Percentiles rank a stretch among this genome's conserved stretches.
phyloP scores from a whole-genome alignment of 2,888 invertebrate genomes.

The Plebejus argus region DNA sequence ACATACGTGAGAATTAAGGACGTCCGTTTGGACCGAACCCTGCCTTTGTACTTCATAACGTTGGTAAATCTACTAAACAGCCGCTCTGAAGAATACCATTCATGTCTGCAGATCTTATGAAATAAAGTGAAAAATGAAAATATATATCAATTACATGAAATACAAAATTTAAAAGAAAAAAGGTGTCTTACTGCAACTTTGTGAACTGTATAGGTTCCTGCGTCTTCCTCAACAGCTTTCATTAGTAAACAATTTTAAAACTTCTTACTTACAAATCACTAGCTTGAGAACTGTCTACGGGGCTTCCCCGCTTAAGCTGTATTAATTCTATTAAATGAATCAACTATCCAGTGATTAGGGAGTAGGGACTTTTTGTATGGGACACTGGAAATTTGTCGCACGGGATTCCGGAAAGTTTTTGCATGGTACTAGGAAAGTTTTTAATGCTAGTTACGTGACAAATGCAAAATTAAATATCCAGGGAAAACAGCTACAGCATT shows the following conservation, averaged over 20 bases:
- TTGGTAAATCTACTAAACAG: too few species aligned
- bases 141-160: too few species aligned
- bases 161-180: too few species aligned
- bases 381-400: background rate
- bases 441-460: background rate
- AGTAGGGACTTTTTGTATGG: conserved; percentile 24
- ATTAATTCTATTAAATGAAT: conserved; percentile 23
- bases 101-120: too few species aligned
- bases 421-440: background rate
- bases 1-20: too few species aligned
- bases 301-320: conserved; percentile 7
- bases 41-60: too few species aligned
- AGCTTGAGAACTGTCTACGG: background rate
- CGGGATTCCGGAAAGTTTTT: too few species aligned
- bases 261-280: background rate
- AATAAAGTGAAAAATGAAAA: too few species aligned
- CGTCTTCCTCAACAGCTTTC: too few species aligned
- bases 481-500: background rate
- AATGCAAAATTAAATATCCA: background rate
- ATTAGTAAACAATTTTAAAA: too few species aligned
- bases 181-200: background rate
- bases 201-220: background rate
- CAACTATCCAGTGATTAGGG: conserved; percentile 23
- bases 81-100: too few species aligned
- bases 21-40: too few species aligned